Evolutionary conservation across 1,140 invertebrate species (phyloP), one percentile per base, ranked within the genome.

Genomic region (Diploscapter pachys): DNA sequence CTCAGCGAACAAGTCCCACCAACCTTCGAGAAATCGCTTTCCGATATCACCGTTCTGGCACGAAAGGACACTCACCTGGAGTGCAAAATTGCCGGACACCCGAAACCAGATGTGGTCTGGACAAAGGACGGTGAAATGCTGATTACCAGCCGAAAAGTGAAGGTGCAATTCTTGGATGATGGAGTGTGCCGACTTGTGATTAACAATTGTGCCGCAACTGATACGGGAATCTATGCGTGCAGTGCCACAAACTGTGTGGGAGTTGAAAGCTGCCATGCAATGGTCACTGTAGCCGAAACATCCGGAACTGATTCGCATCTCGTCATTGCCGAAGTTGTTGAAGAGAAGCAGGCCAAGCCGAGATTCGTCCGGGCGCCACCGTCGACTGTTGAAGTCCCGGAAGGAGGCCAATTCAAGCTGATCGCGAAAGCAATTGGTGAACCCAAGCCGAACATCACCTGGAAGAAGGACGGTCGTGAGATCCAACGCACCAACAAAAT

Each of bases 301-400:
- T 70, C 75, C 9, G 80, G 80, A 65, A 62, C 66, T 69, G 80
- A 81, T 66, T 64, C 72, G 49, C 80, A 81, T 74, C 68, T 81
- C 50, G 80, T 81, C 13, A 73, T 77, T n/a, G 80, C 78, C 55
- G 78, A 73, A 48, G 49, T 49, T 49, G 51, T 57, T 3, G 71
- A 73, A 61, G 74, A 77, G n/a, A 72, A 76, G 31, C 8, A 65
- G 65, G 64, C 61, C 48, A 80, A 80, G 54, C 78, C 77, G 5
- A 53, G 65, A 49, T 80, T 79, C 65, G 69, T 72, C 50, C 55
- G 78, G 53, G 77, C 77, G 3, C 78, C 78, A 8, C 57, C 76
- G 3, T 61, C 55, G 5, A 63, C 66, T 48, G 73, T 80, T 11
- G 74, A 78, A 51, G 76, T 80, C 9, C 59, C 61, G 3, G 80